Evolutionary conservation across 2,888 invertebrate genomes (phyloP), one percentile per base, ranked within the genome.

Genomic region (Andrena bicolor): DNA sequence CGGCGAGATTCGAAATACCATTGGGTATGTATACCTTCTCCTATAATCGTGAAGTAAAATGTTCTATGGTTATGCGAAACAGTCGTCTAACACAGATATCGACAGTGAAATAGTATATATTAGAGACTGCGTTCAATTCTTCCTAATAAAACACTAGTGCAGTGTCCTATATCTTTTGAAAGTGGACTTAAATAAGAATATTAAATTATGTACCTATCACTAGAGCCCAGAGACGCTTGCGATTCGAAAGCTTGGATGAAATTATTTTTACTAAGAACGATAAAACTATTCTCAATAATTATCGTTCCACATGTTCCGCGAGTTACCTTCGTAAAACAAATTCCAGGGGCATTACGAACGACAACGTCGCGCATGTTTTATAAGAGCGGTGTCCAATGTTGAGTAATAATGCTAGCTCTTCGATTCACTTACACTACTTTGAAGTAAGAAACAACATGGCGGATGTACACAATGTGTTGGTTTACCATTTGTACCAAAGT

Each of bases 391-490:
- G 41, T 80, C 49, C 16, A 41, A 53, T 26, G 51, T 60, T 65
- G 60, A 69, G 41, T 35, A 81, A 76, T 48, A 63, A 56, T 58
- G 26, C 16, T 60, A 68, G 3, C 28, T 26, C 35, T 8, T 6
- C 23, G 23, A 69, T n/a, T 61, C 3, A 51, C 35, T n/a, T 41
- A 51, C 56, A 32, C 61, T 60, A 69, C 69, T 74, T 8, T 48
- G 13, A 63, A 68, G 20, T 20, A 51, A 68, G 41, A 23, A 58
- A 8, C 26, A n/a, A n/a, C 3, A 35, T 64, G 79, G 78, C 79
- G 77, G 71, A 82, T 84, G 79, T 78, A 76, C 79, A 70, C 69
- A 82, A 63, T n/a, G 20, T 51, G 51, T 41, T 72, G 35, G 16
- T 60, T 72, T 56, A 26, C 28, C 23, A 20, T 58, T 64, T 61